These are phyloP conservation scores for Myrmecobius fasciatus DNA, from an alignment of 2,113 vertebrate genomes.

Conservation along the genomic window DNA sequence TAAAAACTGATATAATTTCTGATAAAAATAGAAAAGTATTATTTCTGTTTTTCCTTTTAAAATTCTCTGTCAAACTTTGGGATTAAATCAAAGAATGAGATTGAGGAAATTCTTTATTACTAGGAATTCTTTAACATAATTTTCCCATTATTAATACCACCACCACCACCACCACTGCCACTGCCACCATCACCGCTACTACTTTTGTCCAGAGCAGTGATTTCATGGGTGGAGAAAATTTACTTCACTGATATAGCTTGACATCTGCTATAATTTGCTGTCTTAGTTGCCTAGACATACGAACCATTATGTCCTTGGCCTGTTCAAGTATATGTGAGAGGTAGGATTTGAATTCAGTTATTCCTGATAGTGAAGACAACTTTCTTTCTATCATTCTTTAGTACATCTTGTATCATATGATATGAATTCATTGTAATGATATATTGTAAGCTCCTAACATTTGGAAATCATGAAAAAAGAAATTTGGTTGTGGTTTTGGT, in stretches of 20 bases:
- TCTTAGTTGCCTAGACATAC: neutral
- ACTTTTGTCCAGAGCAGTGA: neutral
- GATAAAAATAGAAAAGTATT: neutral
- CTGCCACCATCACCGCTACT: neutral
- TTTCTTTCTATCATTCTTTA: neutral
- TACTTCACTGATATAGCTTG: neutral
- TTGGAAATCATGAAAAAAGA: neutral
- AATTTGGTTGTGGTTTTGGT: neutral
- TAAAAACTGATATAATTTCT: neutral
- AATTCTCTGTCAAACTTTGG: neutral
- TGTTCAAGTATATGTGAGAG: neutral
- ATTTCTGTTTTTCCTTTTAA: neutral
- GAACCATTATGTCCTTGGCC: neutral
- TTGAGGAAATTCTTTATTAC: neutral
- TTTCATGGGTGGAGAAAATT: neutral
- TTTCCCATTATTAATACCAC: neutral
- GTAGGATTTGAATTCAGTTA: neutral
- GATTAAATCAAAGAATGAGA: neutral
- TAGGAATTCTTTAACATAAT: neutral
- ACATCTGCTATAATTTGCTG: neutral
- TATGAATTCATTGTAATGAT: neutral
- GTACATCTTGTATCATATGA: neutral
- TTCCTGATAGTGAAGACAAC: neutral
- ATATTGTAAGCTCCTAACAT: neutral
- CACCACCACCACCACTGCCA: neutral